Percentiles rank a stretch among this genome's conserved stretches.
Evolutionary conservation across 2,888 invertebrate genomes (phyloP).

Genomic region (Pandemis corylana): DNA sequence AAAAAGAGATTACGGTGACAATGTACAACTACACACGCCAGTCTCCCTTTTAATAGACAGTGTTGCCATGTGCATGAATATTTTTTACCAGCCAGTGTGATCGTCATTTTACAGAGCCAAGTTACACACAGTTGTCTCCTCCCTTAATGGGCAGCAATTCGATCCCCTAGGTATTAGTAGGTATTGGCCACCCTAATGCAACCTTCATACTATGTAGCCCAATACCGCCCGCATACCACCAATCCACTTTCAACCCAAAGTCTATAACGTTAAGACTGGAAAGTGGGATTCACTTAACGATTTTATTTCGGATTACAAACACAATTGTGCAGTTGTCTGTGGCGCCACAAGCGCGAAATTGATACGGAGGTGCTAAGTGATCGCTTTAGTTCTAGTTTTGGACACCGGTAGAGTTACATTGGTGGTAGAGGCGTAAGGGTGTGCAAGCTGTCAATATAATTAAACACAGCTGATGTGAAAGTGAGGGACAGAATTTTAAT

Average conservation of each 20-base stretch:
- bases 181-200: slow-evolving; percentile 40
- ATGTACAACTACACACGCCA: background rate
- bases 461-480: slow-evolving; percentile 7
- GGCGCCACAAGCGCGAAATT: slow-evolving; percentile 3
- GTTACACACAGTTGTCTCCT: slow-evolving; percentile 31
- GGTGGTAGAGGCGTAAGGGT: slow-evolving; percentile 21
- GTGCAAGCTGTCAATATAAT: slow-evolving; percentile 26
- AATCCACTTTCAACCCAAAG: slow-evolving; percentile 7
- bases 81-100: slow-evolving; percentile 10
- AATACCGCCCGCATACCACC: slow-evolving; percentile 11
- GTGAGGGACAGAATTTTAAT: background rate
- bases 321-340: slow-evolving; percentile 9
- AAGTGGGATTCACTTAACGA: slow-evolving; percentile 5
- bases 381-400: slow-evolving; percentile 4
- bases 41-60: background rate
- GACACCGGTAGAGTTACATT: background rate
- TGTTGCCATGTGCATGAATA: background rate
- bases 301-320: slow-evolving; percentile 19
- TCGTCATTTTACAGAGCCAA: slow-evolving; percentile 24
- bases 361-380: slow-evolving; percentile 2
- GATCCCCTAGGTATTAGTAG: slow-evolving; percentile 33
- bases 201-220: slow-evolving; percentile 31
- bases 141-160: slow-evolving; percentile 39
- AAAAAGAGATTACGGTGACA: no score
- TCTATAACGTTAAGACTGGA: background rate